A percentile compares a stretch with the other conserved stretches of the same genome.
Conservation (phyloP, 2,113 vertebrate species). For the Melierax canorus region DNA sequence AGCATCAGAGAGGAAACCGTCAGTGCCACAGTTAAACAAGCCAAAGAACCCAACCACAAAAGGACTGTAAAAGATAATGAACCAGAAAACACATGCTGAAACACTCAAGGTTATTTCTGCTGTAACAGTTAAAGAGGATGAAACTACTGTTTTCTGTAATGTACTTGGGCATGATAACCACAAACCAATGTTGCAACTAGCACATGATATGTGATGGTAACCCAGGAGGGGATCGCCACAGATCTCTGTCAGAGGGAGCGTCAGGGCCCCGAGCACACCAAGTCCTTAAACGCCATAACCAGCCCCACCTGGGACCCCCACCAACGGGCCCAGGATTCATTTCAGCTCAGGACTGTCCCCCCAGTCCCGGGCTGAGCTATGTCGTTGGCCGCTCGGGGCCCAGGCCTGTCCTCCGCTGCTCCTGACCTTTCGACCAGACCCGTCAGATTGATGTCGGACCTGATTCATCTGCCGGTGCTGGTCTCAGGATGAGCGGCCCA, state of each 20-base stretch:
- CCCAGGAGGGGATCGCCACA: not conserved
- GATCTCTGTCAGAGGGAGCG: not conserved
- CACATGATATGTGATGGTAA: fast-evolving
- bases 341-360: not conserved
- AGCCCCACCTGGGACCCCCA: not conserved
- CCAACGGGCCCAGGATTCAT: not conserved
- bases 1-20: not conserved
- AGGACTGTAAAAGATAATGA: not conserved
- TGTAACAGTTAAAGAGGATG: not conserved
- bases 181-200: not conserved
- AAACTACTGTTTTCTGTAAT: not conserved
- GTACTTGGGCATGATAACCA: not conserved
- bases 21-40: not conserved
- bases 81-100: not conserved
- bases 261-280: fast-evolving
- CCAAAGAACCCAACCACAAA: not conserved
- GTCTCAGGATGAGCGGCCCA: not conserved
- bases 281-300: not conserved
- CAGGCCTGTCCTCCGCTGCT: not conserved
- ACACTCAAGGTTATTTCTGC: conserved; percentile 12
- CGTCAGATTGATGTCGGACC: fast-evolving
- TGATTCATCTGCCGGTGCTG: fast-evolving
- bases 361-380: not conserved
- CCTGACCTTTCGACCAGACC: not conserved
- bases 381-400: fast-evolving